Evolutionary conservation across 2,888 invertebrate species (phyloP).

Genomic region (Monopis laevigella): DNA sequence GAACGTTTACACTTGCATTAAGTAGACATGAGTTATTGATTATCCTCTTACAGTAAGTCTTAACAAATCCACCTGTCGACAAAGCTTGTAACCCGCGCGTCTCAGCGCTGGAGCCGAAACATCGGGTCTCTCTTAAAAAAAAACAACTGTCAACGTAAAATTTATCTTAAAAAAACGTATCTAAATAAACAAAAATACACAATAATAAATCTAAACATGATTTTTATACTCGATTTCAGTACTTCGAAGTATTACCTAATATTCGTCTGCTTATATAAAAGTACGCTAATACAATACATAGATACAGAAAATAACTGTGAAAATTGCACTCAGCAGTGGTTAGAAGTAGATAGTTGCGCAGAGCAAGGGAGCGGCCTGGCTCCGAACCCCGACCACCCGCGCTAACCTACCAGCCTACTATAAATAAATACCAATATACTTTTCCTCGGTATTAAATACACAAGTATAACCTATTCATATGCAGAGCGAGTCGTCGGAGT

Average conservation of each 20-base stretch:
- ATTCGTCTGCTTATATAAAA: slow-evolving; percentile 28
- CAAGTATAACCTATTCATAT: no score
- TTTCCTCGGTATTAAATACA: no score
- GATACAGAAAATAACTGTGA: slow-evolving; percentile 49
- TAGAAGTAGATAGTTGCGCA: slow-evolving; percentile 42
- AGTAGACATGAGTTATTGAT: slow-evolving; percentile 65
- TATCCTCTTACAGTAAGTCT: slow-evolving; percentile 60
- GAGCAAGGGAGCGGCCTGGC: slow-evolving; percentile 35
- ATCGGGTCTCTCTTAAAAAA: neutral
- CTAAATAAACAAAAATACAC: slow-evolving; percentile 51
- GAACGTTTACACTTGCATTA: slow-evolving; percentile 68
- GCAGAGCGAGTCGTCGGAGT: no score
- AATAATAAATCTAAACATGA: slow-evolving; percentile 58
- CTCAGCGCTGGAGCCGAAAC: slow-evolving; percentile 17
- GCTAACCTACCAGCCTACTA: no score
- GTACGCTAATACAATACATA: slow-evolving; percentile 55
- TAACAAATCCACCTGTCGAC: slow-evolving; percentile 60
- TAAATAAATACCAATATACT: no score
- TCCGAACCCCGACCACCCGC: no score
- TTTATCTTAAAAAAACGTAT: slow-evolving; percentile 53
- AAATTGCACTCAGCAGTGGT: slow-evolving; percentile 54
- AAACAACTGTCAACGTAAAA: slow-evolving; percentile 38
- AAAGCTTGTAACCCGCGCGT: slow-evolving; percentile 44
- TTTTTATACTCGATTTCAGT: slow-evolving; percentile 45
- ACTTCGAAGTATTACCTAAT: neutral